A percentile compares a stretch with the other conserved stretches of the same genome.
phyloP scores from a whole-genome alignment of 1,140 invertebrate species.

The Laupala kohalensis region DNA sequence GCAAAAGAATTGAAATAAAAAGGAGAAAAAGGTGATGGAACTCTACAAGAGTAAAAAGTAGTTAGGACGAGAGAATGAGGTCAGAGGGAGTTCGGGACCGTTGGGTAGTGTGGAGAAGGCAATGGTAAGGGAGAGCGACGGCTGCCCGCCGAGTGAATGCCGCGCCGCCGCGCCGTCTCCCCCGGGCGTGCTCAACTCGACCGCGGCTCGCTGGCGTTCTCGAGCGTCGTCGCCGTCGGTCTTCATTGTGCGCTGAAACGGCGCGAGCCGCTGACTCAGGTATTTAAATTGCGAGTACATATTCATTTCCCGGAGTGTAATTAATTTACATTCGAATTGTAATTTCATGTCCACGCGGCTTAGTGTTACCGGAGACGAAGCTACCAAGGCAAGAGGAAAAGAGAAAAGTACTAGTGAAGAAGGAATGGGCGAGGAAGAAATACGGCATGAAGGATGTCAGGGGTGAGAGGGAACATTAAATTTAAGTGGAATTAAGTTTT shows the following conservation, averaged over 20 bases:
- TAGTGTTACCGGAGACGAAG: not conserved
- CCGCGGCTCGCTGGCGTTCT: not conserved
- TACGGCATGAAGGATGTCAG: not conserved
- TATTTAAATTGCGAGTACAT: not conserved
- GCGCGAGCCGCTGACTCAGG: not conserved
- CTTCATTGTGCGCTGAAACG: not conserved
- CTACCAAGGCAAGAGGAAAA: not conserved
- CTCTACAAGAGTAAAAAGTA: no score
- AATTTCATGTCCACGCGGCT: not conserved
- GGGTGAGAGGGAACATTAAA: not conserved
- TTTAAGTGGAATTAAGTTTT: no score
- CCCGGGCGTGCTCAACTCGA: not conserved
- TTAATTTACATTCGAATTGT: not conserved
- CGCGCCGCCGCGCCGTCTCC: not conserved
- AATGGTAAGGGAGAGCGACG: no score
- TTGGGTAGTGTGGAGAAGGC: no score
- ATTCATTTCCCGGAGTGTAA: not conserved
- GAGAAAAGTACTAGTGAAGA: no score
- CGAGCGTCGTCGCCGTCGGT: no score
- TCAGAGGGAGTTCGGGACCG: no score
- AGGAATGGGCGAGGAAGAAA: not conserved
- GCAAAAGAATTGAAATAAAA: no score
- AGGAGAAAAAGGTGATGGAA: no score
- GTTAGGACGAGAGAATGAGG: no score
- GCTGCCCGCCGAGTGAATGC: no score